Evolutionary conservation across 2,888 invertebrate species (phyloP), one percentile per base, ranked within the genome.

Genomic region (Scaptomyza parva): DNA sequence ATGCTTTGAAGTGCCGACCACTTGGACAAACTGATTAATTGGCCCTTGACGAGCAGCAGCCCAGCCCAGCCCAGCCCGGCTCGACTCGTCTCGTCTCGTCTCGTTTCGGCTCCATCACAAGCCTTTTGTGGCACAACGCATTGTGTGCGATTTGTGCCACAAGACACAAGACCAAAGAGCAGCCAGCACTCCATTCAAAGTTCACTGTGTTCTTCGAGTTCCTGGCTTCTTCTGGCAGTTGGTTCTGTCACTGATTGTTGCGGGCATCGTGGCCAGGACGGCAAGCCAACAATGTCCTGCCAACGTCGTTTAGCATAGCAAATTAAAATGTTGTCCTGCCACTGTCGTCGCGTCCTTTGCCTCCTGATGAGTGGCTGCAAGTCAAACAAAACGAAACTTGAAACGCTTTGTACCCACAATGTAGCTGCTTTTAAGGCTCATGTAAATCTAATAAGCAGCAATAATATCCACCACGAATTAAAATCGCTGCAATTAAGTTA

Each of bases 1-100:
- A 26, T 35, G 65, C 70, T 72, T 63, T 80, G 63, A 55, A 67
- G 82, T 72, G 55, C 44, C 63, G 41, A 51, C 66, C 76, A 65
- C 67, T 81, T 67, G 66, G 57, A 55, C 80, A 66, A 82, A 79
- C 86, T 82, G 88, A 82, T 82, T 88, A 82, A 82, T 82, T 88
- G 86, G 72, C 64, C 60, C 67, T 80, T 81, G 78, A 66, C 80
- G 67, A 67, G 60, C 54, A 44, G 61, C 60, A 40, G 28, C 30
- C 47, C n/a, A n/a, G 22, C 33, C 11, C 26, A n/a, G 22, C 40
- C n/a, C n/a, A 28, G 9, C 28, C 47, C 30, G 30, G 3, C 30
- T 30, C 30, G 12, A 30, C 35, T 8, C 35, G 14, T 2, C 35
- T 8, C 35, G 35, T 7, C 35, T 35, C 35, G 14, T 2, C 35